A percentile compares a stretch with the other conserved stretches of the same genome.
phyloP scores from a whole-genome alignment of 1,140 invertebrate species.

The Philopotamus ludificatus region DNA sequence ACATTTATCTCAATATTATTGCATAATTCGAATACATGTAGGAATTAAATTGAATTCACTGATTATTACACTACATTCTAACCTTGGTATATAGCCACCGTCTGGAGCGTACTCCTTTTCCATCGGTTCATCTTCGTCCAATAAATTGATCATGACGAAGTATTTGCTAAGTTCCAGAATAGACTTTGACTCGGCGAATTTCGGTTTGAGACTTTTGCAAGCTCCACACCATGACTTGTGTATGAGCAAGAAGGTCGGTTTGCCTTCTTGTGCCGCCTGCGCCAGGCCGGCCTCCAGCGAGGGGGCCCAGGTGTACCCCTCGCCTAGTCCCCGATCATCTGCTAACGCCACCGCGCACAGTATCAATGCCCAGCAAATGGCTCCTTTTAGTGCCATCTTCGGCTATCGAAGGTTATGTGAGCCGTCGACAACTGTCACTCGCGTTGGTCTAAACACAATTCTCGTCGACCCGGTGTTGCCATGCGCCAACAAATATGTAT shows the following conservation, averaged over 20 bases:
- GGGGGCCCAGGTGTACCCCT: slow-evolving; percentile 50
- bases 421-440: too few species aligned
- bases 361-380: neutral
- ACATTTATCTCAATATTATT: too few species aligned
- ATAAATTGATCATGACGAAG: slow-evolving; percentile 62
- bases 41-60: too few species aligned
- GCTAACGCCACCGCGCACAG: neutral
- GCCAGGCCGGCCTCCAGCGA: slow-evolving; percentile 55
- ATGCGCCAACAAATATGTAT: too few species aligned
- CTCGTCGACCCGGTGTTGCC: too few species aligned
- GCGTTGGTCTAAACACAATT: too few species aligned
- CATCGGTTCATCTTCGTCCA: slow-evolving; percentile 58
- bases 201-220: slow-evolving; percentile 62
- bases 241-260: slow-evolving; percentile 62
- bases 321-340: slow-evolving; percentile 48
- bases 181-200: slow-evolving; percentile 57
- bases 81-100: slow-evolving; percentile 62
- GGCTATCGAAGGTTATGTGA: too few species aligned
- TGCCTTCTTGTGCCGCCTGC: slow-evolving; percentile 50
- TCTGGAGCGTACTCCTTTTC: slow-evolving; percentile 56
- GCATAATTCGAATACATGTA: too few species aligned
- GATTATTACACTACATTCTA: neutral
- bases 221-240: slow-evolving; percentile 66
- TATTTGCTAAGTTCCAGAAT: slow-evolving; percentile 57
- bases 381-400: too few species aligned